Base-by-base conservation (phyloP, 2,888 invertebrate species). In the Zeuzera pyrina region DNA sequence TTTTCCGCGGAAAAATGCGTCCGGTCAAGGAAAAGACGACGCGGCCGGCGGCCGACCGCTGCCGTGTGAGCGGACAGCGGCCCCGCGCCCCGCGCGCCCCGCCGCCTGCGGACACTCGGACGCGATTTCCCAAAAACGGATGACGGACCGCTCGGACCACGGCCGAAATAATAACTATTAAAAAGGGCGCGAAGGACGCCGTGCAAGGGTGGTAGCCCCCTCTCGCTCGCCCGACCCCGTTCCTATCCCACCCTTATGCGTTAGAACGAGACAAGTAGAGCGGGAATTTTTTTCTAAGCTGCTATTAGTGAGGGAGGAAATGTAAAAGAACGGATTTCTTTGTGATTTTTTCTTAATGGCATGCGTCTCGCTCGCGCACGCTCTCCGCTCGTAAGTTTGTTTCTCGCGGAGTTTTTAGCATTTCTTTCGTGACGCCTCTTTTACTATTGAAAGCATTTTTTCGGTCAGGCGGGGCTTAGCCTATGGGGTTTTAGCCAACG, bases 1-100 rank as follows among this genome's bases (percentile, higher is more conserved):
- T 79, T 79, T 79, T 78, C 79, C 77, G 77, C 77, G 77, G 83
- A 84, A 83, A 84, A 84, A 79, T 78, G 77, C 72, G 78, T 68
- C 74, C 78, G 79, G 73, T 71, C 71, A 77, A 81, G 81, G 72
- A 78, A 73, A 76, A 74, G 78, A 74, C 74, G 69, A 57, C 57
- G 64, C 69, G 65, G 59, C 52, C 57, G 57, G 57, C 65, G 60
- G 49, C 57, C 57, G 52, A 43, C 52, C 49, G 49, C 42, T 52
- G 52, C 45, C 56, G 57, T 44, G 50, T 47, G 56, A 38, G 46
- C 49, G 45, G 36, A 48, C 46, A 47, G 47, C 51, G 31, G 35
- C 39, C 42, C 42, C 43, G 8, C 33, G 30, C 43, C 38, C 39
- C 35, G 21, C 49, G 38, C 49, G 42, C 54, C 15, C 30, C 33